Conservation (phyloP, 1,140 invertebrate species). For the Andrena cerasifolii region DNA sequence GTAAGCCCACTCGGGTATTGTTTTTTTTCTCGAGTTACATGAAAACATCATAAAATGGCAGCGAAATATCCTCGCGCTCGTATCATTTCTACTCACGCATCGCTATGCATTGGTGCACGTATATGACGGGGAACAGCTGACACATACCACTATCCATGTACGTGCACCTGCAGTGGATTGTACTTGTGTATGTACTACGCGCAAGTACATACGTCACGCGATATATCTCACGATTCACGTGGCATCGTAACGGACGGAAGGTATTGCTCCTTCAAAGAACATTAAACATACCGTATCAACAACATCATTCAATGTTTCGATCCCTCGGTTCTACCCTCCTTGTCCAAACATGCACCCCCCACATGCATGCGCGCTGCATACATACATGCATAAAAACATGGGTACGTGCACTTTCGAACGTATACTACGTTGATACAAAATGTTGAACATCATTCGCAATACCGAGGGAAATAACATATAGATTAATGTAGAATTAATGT, state of each 20-base stretch:
- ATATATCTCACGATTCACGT: constrained; percentile 31
- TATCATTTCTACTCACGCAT: not conserved
- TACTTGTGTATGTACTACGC: too few relatives aligned
- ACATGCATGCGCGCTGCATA: too few relatives aligned
- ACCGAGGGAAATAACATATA: not conserved
- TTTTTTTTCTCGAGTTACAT: not conserved
- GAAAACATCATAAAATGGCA: not conserved
- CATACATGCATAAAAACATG: too few relatives aligned
- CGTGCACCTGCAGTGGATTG: not conserved
- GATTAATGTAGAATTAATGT: not conserved
- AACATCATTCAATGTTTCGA: not conserved
- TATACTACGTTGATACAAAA: not conserved
- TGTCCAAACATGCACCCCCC: too few relatives aligned
- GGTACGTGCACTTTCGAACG: too few relatives aligned
- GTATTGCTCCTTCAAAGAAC: not conserved
- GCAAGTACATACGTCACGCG: constrained; percentile 19
- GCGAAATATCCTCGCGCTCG: not conserved
- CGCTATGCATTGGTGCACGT: not conserved
- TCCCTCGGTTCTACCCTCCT: not conserved
- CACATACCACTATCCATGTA: not conserved
- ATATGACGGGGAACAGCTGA: constrained; percentile 31
- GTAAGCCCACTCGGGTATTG: too few relatives aligned
- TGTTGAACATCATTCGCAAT: not conserved
- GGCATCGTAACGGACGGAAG: constrained; percentile 6
- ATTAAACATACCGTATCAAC: not conserved